These are phyloP conservation scores for Aplysina aerophoba DNA, from an alignment of 37 sponge, comb jelly and placozoan genomes.

Conservation along the genomic window DNA sequence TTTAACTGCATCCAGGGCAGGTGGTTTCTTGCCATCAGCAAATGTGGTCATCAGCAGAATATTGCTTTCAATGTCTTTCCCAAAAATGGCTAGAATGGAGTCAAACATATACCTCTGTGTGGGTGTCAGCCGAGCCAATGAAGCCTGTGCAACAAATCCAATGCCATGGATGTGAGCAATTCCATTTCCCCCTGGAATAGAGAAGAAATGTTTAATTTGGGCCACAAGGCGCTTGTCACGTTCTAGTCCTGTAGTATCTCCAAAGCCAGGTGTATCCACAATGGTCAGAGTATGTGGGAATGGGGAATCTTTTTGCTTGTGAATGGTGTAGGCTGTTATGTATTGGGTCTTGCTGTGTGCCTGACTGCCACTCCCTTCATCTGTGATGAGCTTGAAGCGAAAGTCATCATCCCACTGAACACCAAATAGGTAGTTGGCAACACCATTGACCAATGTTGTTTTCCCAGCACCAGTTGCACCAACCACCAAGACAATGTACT, in stretches of 20 bases:
- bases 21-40: conserved; percentile 71
- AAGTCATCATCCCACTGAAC: conserved; percentile 73
- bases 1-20: conserved; percentile 58
- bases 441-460: conserved; percentile 78
- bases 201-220: conserved; percentile 66
- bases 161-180: conserved; percentile 67
- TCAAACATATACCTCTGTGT: conserved; percentile 72
- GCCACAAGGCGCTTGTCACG: conserved; percentile 38
- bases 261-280: conserved; percentile 83
- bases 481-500: conserved; percentile 72
- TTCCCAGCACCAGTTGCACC: conserved; percentile 87
- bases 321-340: conserved; percentile 76
- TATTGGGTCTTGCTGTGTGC: conserved; percentile 52
- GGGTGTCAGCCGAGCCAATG: conserved; percentile 59
- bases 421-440: conserved; percentile 71
- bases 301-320: conserved; percentile 21
- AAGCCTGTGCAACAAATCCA: conserved; percentile 71
- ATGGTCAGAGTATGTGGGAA: conserved; percentile 58
- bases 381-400: conserved; percentile 69
- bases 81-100: conserved; percentile 61
- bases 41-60: conserved; percentile 82
- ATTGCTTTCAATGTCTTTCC: conserved; percentile 36
- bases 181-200: conserved; percentile 14
- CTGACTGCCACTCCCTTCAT: conserved; percentile 23
- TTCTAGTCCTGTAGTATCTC: conserved; percentile 68